phyloP scores from a whole-genome alignment of 1,140 invertebrate genomes.

The Yoshiicerus persimilis region DNA sequence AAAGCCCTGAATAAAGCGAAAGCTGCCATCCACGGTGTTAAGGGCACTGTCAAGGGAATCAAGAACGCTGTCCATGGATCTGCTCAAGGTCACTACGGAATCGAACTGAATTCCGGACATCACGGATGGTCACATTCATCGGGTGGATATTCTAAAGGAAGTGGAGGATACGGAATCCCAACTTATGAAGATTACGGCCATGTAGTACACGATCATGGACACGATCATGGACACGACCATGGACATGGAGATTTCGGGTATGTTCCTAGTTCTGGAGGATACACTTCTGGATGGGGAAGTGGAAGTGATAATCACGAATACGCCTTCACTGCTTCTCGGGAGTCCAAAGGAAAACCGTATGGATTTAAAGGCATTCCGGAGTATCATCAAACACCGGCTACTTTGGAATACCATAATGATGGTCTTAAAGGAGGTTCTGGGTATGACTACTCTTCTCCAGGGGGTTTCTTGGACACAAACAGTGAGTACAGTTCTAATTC shows the following conservation, averaged over 20 bases:
- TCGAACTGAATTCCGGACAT: background rate
- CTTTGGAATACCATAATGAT: background rate
- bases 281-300: background rate
- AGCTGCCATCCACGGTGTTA: background rate
- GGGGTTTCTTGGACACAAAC: background rate
- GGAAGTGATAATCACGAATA: background rate
- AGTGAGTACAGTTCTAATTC: constrained; percentile 11
- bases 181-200: too few species aligned
- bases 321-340: background rate
- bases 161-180: background rate
- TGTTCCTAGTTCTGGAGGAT: background rate
- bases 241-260: background rate
- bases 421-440: background rate
- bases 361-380: background rate
- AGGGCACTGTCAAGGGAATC: background rate
- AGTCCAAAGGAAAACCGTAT: background rate
- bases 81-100: background rate
- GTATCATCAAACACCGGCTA: background rate
- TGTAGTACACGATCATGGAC: background rate
- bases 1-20: background rate
- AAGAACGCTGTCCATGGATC: background rate
- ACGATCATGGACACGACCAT: background rate
- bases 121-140: background rate
- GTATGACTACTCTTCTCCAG: background rate
- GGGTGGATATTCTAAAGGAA: background rate